A percentile compares a stretch with the other conserved stretches of the same genome.
Evolutionary conservation across 2,113 vertebrate species (phyloP).

Genomic region (Carassius gibelio): DNA sequence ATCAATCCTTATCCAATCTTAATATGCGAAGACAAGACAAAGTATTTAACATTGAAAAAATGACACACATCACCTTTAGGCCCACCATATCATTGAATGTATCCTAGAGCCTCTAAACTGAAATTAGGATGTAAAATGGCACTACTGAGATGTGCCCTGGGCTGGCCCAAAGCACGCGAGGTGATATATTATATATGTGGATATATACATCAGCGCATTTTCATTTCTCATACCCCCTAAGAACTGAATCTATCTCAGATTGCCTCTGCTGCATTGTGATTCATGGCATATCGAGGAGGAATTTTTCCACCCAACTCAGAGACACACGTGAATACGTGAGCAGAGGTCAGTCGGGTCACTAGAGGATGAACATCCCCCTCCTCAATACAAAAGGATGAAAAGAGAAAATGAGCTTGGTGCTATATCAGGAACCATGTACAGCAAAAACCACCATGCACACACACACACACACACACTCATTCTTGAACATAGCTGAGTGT

Average conservation of each 20-base stretch:
- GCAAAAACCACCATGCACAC: slow-evolving; percentile 14
- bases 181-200: slow-evolving; percentile 41
- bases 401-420: slow-evolving; percentile 50
- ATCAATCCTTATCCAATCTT: neutral
- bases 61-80: neutral
- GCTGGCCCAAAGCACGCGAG: slow-evolving; percentile 1
- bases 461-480: slow-evolving; percentile 48
- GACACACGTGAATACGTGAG: slow-evolving; percentile 36
- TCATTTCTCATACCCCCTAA: slow-evolving; percentile 39
- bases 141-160: neutral
- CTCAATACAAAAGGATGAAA: slow-evolving; percentile 51
- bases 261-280: slow-evolving; percentile 52
- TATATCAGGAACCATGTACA: slow-evolving; percentile 38
- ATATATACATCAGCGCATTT: slow-evolving; percentile 38
- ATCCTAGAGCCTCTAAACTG: neutral
- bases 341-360: slow-evolving; percentile 51
- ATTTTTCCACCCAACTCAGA: slow-evolving; percentile 12
- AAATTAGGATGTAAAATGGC: slow-evolving; percentile 21
- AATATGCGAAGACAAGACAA: neutral
- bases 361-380: slow-evolving; percentile 41
- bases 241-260: slow-evolving; percentile 40
- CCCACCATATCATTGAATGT: neutral
- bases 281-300: slow-evolving; percentile 22
- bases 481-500: slow-evolving; percentile 6
- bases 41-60: neutral